Evolutionary conservation across 2,888 invertebrate genomes (phyloP), one percentile per base, ranked within the genome.

Genomic region (Rhagium mordax): DNA sequence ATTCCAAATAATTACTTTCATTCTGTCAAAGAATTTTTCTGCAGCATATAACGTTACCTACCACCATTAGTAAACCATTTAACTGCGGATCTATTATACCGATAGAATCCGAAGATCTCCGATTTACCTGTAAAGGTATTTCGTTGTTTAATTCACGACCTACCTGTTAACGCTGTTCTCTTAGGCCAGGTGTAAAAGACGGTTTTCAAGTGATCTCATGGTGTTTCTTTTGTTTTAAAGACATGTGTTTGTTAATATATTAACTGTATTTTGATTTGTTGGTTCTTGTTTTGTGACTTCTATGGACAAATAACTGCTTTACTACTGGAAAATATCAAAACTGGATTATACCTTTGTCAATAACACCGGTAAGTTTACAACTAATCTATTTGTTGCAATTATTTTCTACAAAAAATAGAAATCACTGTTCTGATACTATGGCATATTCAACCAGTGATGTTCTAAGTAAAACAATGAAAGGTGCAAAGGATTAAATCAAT

Each of bases 141-240:
- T 75, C 71, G 77, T 73, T 69, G 61, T 74, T 74, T 71, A 67
- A 77, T 73, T 70, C 75, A 75, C 72, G 70, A 64, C 75, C 70
- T 71, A 78, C 82, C 80, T 81, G 81, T 80, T 73, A 72, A 71
- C 74, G 61, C n/a, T 29, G 74, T 74, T 73, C 72, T 74, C 75
- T 71, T 65, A 79, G 75, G 81, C 80, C 81, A 82, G 82, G 81
- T 82, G 82, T 75, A 74, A 78, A 72, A 75, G 77, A 73, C 79
- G 75, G 74, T 77, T 67, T 69, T 74, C 66, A 69, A 72, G 78
- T 67, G 59, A 62, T 72, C 48, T 51, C 10, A 48, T 55, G 18
- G 69, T 59, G 64, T 60, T 74, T 75, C 75, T 78, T 78, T 79
- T 79, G 79, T 77, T 76, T 53, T 65, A 41, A 41, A 53, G 62